These are phyloP conservation scores for Sebastes dallii DNA, from an alignment of 2,797 vertebrate species.

Conservation along the genomic window DNA sequence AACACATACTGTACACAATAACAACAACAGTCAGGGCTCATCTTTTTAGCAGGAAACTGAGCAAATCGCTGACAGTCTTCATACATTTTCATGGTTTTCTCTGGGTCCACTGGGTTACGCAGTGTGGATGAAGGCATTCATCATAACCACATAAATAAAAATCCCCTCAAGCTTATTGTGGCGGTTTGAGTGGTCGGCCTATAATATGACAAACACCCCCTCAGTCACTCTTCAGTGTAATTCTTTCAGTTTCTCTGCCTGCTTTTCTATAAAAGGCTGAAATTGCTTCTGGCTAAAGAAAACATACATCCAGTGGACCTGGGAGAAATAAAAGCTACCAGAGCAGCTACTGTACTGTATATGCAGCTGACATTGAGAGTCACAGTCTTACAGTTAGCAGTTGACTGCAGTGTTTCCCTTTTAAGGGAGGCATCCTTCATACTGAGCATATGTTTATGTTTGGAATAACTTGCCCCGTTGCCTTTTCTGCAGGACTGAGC, in stretches of 20 bases:
- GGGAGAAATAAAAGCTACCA: background rate
- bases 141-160: constrained; percentile 64
- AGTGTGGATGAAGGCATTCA: constrained; percentile 44
- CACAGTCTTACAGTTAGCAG: background rate
- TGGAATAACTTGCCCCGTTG: constrained; percentile 38
- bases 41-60: constrained; percentile 40
- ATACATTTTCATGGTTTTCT: constrained; percentile 37
- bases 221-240: constrained; percentile 27
- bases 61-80: constrained; percentile 33
- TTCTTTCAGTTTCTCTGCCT: constrained; percentile 16
- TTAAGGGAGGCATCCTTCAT: constrained; percentile 51
- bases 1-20: background rate
- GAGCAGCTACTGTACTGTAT: background rate
- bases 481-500: constrained; percentile 20
- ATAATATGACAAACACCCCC: constrained; percentile 32
- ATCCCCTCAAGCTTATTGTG: constrained; percentile 44
- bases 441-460: constrained; percentile 52
- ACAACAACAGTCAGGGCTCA: background rate
- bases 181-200: constrained; percentile 31
- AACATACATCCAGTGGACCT: background rate
- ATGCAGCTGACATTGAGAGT: constrained; percentile 3
- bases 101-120: constrained; percentile 20
- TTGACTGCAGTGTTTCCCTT: constrained; percentile 40
- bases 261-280: constrained; percentile 8
- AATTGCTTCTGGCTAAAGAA: constrained; percentile 6